Evolutionary conservation across 2,797 vertebrate genomes (phyloP).

Genomic region (Coregonus sp.): DNA sequence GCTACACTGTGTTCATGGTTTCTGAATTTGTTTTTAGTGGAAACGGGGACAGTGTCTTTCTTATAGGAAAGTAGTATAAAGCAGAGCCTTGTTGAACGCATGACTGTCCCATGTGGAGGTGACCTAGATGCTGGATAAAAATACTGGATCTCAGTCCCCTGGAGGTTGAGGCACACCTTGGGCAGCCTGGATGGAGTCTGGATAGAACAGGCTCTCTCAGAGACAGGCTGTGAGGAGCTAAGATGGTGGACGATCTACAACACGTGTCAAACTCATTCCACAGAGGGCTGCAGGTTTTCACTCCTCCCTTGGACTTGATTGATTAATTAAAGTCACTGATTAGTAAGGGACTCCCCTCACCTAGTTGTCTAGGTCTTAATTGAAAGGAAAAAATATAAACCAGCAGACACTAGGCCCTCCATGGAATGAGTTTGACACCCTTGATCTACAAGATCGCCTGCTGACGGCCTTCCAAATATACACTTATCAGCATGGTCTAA

Average conservation of each 20-base stretch:
- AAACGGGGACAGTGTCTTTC: not conserved
- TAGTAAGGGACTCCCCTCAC: no score
- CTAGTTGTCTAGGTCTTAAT: no score
- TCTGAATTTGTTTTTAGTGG: not conserved
- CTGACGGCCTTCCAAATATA: no score
- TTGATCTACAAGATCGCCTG: no score
- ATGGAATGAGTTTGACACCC: no score
- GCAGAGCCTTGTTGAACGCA: constrained; percentile 12
- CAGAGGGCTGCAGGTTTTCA: no score
- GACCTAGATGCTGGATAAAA: constrained; percentile 45
- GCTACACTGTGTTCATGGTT: not conserved
- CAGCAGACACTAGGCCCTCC: no score
- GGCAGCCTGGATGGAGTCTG: not conserved
- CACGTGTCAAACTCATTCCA: no score
- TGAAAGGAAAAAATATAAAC: no score
- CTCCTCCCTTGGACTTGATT: no score
- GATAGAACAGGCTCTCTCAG: not conserved
- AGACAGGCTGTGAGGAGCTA: not conserved
- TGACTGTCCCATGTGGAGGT: constrained; percentile 26
- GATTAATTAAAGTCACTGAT: no score
- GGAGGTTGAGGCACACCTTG: constrained; percentile 17
- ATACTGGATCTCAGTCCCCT: constrained; percentile 25
- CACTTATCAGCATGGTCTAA: no score
- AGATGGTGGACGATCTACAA: not conserved
- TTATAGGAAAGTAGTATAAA: constrained; percentile 7